Base-by-base conservation (phyloP, 2,113 vertebrate species). In the Ageneiosus marmoratus region DNA sequence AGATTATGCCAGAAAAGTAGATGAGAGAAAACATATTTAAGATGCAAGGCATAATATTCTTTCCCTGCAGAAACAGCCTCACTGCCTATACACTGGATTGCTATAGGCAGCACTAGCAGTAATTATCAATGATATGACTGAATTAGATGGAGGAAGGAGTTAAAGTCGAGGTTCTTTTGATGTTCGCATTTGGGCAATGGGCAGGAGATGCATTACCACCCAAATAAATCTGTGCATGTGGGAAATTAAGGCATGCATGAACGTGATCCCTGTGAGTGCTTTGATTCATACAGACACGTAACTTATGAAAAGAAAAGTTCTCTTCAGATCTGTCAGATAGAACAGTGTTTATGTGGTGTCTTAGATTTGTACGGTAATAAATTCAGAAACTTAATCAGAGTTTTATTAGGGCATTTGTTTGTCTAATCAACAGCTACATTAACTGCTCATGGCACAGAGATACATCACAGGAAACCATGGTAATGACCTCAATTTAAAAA, bases 381-480 rank as follows among this genome's bases (percentile, higher is more conserved):
- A 65, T 15, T 72, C 4, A 60, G 77, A 65, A 86, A 81, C 77
- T 81, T 80, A 82, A 86, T 83, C 29, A 77, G 56, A 70, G 41
- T 85, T 87, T 79, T 84, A 88, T 78, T 22, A 83, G 74, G 67
- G 62, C 34, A 77, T 87, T 88, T 87, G 83, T 88, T 87, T 83
- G 87, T 87, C 58, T 81, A 84, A 88, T 85, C 81, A 78, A 67
- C 73, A 80, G 51, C 50, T 74, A 81, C 85, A 85, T 81, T 70
- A 87, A 82, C 56, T 15, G 16, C 80, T 83, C 72, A 83, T 83
- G 83, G 80, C 41, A 65, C 69, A 1, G 16, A 53, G 75, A 75
- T 83, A 53, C 65, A 72, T 83, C 22, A 58, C 48, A 46, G 63
- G 53, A 81, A 80, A 83, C 72, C 29, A 83, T 69, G 46, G n/a